These are phyloP conservation scores for Phalera bucephala DNA, from an alignment of 2,888 invertebrate genomes.

Conservation along the genomic window DNA sequence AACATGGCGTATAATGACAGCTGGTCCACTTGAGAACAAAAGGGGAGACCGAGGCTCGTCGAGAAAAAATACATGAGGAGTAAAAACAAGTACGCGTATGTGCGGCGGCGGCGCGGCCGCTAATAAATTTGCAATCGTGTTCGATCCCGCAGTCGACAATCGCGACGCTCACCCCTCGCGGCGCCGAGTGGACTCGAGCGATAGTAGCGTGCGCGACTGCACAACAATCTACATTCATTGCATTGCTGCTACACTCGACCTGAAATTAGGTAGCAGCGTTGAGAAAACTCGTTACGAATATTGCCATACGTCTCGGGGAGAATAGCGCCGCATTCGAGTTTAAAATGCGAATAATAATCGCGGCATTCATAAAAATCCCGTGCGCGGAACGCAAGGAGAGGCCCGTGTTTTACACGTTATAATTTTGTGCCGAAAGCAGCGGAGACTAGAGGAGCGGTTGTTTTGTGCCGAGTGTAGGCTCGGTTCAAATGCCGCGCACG, in stretches of 20 bases:
- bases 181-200: slow-evolving; percentile 49
- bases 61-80: slow-evolving; percentile 81
- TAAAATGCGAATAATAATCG: slow-evolving; percentile 83
- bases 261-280: slow-evolving; percentile 75
- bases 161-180: slow-evolving; percentile 46
- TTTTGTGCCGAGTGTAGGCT: slow-evolving; percentile 77
- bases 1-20: slow-evolving; percentile 84
- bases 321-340: slow-evolving; percentile 78
- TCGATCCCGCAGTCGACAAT: slow-evolving; percentile 63
- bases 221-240: slow-evolving; percentile 36
- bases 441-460: slow-evolving; percentile 64
- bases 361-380: slow-evolving; percentile 79
- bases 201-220: slow-evolving; percentile 32
- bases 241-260: slow-evolving; percentile 57
- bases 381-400: slow-evolving; percentile 79
- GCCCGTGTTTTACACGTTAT: slow-evolving; percentile 81
- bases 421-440: slow-evolving; percentile 80
- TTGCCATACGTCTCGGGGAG: slow-evolving; percentile 79
- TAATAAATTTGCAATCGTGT: slow-evolving; percentile 81
- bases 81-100: slow-evolving; percentile 75
- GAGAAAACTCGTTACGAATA: slow-evolving; percentile 82
- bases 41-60: slow-evolving; percentile 78
- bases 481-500: slow-evolving; percentile 83
- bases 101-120: slow-evolving; percentile 56
- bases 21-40: slow-evolving; percentile 84